Evolutionary conservation across 2,888 invertebrate species (phyloP), one percentile per base, ranked within the genome.

Genomic region (Agrotis segetum): DNA sequence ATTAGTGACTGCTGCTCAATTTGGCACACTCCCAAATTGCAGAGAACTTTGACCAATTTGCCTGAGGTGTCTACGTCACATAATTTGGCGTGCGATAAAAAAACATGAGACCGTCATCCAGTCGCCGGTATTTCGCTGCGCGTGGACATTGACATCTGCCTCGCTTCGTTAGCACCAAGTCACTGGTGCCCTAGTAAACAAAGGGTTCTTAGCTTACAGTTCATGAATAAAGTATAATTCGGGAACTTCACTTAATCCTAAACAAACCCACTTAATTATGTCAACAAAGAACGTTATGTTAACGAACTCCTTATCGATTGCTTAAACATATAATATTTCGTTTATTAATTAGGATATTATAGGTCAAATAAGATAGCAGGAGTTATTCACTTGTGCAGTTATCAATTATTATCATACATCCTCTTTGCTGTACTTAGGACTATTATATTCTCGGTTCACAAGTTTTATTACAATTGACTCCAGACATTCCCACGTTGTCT

Each of bases 21-120:
- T 90, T 88, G 91, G 89, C 86, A 74, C 34, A 34, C 49, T 63
- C 81, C 90, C 90, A 90, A 88, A 89, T 90, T 84, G 85, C 84
- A 83, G 83, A 77, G 87, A 82, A 86, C 87, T 89, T 87, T 88
- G 88, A 85, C 83, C 88, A 90, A 90, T 90, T 89, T 89, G 80
- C 80, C 47, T 74, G 83, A 77, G 72, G 56, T 69, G 67, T 49
- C 68, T 74, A 77, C 79, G 78, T 80, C 81, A 78, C 59, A 62
- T 55, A 74, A 79, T 78, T 86, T 86, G 79, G 83, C 78, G 73
- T 77, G 67, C 60, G 65, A 77, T 74, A 75, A 77, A 74, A 40
- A 77, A 79, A 78, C 61, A 66, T 58, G 66, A 65, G 58, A 70
- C 44, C 68, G 76, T 71, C 82, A 71, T 65, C 21, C 53, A 63